Evolutionary conservation across 2,113 vertebrate genomes (phyloP), one percentile per base, ranked within the genome.

Genomic region (Geococcyx californianus): DNA sequence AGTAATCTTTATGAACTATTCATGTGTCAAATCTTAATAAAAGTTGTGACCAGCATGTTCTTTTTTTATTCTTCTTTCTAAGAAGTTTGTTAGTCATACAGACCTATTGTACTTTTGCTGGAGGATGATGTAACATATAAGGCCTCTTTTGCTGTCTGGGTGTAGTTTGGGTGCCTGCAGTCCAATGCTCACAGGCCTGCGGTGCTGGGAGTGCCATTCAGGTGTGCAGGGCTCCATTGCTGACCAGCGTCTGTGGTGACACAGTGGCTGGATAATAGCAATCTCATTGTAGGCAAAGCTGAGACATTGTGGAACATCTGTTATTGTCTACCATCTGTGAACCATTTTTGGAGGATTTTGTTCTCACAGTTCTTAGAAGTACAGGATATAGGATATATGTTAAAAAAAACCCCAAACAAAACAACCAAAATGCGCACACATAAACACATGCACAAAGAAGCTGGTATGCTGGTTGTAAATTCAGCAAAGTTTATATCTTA

Each of bases 371-470:
- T 74, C 40, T 62, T 81, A 11, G 10, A 64, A 51, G 7, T n/a
- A 33, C 13, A 26, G 34, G 18, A 3, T 38, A 11, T 14, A 51
- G 60, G 84, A 44, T 64, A 42, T 11, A 24, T 38, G 16, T 55
- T 70, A 90, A 55, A 74, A 29, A 54, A 31, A 55, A 14, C 51
- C 49, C 13, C 47, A 66, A 66, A 2, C 16, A 45, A 44, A 66
- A 3, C 15, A 52, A n/a, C 9, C 51, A 40, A 62, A 62, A 2
- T 0, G 25, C 24, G 7, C 6, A 1, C 9, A 3, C 1, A 1
- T 6, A 15, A 3, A 1, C 7, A 16, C 4, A 1, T 1, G 1
- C 0, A 19, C 49, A 64, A 28, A 52, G 21, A 9, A 31, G 55
- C 45, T 13, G 33, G 28, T 38, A 9, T 19, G 3, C 19, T 63